These are phyloP conservation scores for Ephestia elutella DNA, from an alignment of 1,140 invertebrate species.

Conservation along the genomic window DNA sequence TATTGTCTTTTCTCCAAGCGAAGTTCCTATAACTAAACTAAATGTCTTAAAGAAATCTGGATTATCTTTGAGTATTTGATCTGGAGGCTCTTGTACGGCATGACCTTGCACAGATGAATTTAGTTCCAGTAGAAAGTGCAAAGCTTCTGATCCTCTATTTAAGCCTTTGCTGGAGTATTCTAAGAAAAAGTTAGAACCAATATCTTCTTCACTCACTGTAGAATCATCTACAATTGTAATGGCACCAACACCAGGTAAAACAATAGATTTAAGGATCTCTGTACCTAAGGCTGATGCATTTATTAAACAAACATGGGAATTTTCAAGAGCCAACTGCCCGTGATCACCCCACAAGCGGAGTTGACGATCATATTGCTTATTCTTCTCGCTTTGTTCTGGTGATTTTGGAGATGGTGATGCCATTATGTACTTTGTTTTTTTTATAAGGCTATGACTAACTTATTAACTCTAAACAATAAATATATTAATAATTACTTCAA, in stretches of 20 bases:
- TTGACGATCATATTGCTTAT: constrained; percentile 91
- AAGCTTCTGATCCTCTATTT: constrained; percentile 88
- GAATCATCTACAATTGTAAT: constrained; percentile 96
- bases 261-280: constrained; percentile 95
- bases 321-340: constrained; percentile 92
- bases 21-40: constrained; percentile 90
- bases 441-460: background rate
- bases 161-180: constrained; percentile 85
- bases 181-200: constrained; percentile 95
- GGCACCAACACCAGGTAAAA: constrained; percentile 95
- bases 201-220: constrained; percentile 90
- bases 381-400: constrained; percentile 86
- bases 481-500: constrained; percentile 1
- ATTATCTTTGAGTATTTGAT: constrained; percentile 88
- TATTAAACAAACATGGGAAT: constrained; percentile 92
- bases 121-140: constrained; percentile 89
- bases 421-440: constrained; percentile 59
- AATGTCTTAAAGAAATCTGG: constrained; percentile 93
- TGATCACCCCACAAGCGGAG: constrained; percentile 97
- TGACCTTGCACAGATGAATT: constrained; percentile 95
- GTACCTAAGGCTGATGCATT: constrained; percentile 96
- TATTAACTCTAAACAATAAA: background rate
- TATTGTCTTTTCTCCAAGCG: constrained; percentile 86
- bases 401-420: constrained; percentile 86
- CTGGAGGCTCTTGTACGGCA: constrained; percentile 91